Conservation (phyloP, 2,797 vertebrate genomes). For the Squalus acanthias region DNA sequence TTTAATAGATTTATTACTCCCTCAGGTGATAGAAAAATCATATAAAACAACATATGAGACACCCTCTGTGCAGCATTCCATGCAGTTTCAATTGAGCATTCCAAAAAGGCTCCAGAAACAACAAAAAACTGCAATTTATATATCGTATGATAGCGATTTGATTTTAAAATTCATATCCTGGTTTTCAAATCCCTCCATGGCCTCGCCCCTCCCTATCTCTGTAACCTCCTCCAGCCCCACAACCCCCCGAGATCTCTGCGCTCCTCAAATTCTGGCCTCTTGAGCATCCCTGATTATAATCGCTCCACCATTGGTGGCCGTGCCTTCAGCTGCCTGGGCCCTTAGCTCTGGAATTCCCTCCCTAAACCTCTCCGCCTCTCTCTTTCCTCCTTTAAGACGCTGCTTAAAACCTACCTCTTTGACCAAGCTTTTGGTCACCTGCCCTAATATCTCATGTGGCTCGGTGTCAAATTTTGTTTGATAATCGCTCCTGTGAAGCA, state of each 20-base stretch:
- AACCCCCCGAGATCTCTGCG: not conserved
- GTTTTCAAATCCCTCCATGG: not conserved
- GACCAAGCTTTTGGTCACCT: not conserved
- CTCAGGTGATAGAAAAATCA: not conserved
- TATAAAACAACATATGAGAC: not conserved
- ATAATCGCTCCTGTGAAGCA: not conserved
- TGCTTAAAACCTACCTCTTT: not conserved
- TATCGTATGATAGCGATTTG: not conserved
- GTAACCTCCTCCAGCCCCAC: not conserved
- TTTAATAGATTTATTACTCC: not conserved
- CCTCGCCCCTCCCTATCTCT: not conserved
- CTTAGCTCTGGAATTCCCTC: not conserved
- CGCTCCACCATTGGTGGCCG: too few species aligned
- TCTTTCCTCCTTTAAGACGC: not conserved
- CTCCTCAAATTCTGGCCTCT: not conserved
- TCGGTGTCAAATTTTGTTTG: too few species aligned
- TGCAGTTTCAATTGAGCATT: not conserved
- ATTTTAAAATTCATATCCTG: not conserved
- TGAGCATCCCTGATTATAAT: not conserved
- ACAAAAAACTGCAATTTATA: not conserved
- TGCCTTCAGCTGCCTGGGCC: too few species aligned
- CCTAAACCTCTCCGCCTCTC: not conserved
- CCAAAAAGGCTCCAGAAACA: not conserved
- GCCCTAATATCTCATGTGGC: too few species aligned
- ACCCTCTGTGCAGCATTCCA: not conserved